Base-by-base conservation (phyloP, 30 jellyfish, hydroid and myxozoan species). In the Phacellophora camtschatica region DNA sequence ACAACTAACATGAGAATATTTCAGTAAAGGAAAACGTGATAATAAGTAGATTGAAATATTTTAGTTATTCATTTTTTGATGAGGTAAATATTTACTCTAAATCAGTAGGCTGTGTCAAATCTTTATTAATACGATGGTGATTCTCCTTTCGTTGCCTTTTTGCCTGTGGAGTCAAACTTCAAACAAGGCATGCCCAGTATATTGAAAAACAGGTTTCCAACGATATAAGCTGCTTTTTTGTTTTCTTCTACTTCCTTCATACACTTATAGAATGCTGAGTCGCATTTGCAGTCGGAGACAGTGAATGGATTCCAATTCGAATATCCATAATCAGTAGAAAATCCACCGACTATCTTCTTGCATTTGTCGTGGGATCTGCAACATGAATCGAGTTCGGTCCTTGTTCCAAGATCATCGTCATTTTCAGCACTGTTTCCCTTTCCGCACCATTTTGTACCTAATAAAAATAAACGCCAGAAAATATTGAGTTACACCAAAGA, bases 391-490 rank as follows among this genome's bases (percentile, higher is more conserved):
- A 74, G 59, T 18, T 74, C 76, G 45, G 77, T 66, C 41, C 27
- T 36, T 6, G 30, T n/a, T 18, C 88, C 88, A 35, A 74, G 76
- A 41, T 74, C 77, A 13, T 51, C 58, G 43, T 74, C 57, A 24
- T 15, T n/a, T 16, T 54, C 62, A 2, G 88, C 78, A 11, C 13
- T 74, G 19, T 33, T 55, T 13, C 88, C 88, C 20, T 45, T 41
- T 1, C 88, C 88, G 50, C 88, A 74, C 88, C 88, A 74, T 32
- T 36, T 22, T 31, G 88, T 74, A 28, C 88, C 88, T 74, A 23
- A 4, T 2, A 57, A 27, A 57, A 16, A n/a, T n/a, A n/a, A n/a
- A n/a, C n/a, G n/a, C n/a, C n/a, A n/a, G n/a, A n/a, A n/a, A n/a
- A n/a, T n/a, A n/a, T n/a, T n/a, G n/a, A n/a, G n/a, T n/a, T n/a